Evolutionary conservation across 1,140 invertebrate species (phyloP), one percentile per base, ranked within the genome.

Genomic region (Pygmarrhopalites habei): DNA sequence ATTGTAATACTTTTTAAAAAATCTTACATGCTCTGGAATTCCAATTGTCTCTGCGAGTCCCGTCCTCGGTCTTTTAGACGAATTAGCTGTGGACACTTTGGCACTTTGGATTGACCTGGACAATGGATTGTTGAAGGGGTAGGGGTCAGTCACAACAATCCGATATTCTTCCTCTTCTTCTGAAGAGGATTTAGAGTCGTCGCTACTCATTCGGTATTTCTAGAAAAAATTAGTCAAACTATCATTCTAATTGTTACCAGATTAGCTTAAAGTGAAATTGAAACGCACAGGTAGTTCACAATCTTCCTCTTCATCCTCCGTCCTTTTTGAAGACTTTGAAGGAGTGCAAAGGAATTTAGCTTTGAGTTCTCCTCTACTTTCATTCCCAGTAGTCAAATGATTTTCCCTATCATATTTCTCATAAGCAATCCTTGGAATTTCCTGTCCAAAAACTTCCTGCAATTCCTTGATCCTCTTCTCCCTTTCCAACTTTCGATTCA

Each of bases 331-430:
- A 5, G 5, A 7, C 32, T 35, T 5, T 7, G 5, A 7, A 15
- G 32, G 32, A 7, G 32, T 35, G 15, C 32, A 35, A 15, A 35
- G 32, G 15, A 35, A 35, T 35, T 15, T 35, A 35, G 32, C 32
- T 15, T 35, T 35, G 32, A 35, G 32, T 35, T 35, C 5, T 35
- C 15, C 5, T 35, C 5, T 35, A 35, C 15, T 35, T 35, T 35
- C 5, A 35, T 15, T 35, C 32, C 5, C 32, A 7, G 32, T 35
- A 35, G 5, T 35, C 32, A 35, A 7, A 5, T 35, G 17, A 7
- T n/a, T 4, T 47, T 47, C 44, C 44, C 23, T 47, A 19, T 52
- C 49, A 52, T 52, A 52, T 29, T n/a, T 52, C 28, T 52, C 49
- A 26, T 26, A 52, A 2, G 49, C 49, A 25, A 52, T n/a, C 4